These are phyloP conservation scores for Glyptemys insculpta DNA, from an alignment of 2,797 vertebrate species.

Conservation along the genomic window DNA sequence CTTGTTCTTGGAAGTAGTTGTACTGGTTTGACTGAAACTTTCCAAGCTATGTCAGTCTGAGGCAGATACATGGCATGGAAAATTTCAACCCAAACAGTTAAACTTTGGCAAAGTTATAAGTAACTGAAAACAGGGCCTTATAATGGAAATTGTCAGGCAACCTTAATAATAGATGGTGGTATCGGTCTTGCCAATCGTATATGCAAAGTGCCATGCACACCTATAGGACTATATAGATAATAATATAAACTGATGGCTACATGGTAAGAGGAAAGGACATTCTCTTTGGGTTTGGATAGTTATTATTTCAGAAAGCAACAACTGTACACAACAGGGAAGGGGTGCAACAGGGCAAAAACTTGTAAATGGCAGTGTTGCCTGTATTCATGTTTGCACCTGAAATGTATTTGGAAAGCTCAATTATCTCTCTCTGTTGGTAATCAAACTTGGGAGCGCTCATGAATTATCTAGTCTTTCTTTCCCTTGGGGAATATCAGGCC, in stretches of 20 bases:
- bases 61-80: neutral
- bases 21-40: too few species aligned
- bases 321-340: neutral
- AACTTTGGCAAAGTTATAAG: neutral
- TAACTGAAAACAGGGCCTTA: neutral
- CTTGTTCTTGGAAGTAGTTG: neutral
- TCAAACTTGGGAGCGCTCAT: neutral
- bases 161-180: neutral
- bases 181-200: accelerated
- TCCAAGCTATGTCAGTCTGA: neutral
- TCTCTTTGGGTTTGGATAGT: neutral
- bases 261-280: neutral
- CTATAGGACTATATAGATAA: neutral
- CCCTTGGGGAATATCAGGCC: accelerated
- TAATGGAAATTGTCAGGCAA: neutral
- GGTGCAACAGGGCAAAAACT: neutral
- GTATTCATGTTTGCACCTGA: accelerated
- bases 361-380: accelerated
- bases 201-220: neutral
- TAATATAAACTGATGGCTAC: neutral
- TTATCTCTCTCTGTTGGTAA: neutral
- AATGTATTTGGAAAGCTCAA: neutral
- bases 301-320: neutral
- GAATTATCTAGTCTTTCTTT: neutral
- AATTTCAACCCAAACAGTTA: neutral